phyloP scores from a whole-genome alignment of 2,113 vertebrate genomes.

The Ictalurus punctatus region DNA sequence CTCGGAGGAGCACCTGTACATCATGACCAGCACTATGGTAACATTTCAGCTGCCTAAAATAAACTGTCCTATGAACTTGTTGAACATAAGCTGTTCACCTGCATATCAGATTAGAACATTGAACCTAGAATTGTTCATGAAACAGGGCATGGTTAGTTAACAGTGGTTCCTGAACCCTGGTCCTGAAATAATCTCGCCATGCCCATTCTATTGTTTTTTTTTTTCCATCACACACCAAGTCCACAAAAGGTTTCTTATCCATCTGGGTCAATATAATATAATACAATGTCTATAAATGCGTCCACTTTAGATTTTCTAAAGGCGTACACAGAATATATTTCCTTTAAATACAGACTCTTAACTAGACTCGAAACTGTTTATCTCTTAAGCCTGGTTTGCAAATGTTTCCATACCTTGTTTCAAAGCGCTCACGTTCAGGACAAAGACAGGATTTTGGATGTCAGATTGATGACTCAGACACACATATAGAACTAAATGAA shows the following conservation, averaged over 20 bases:
- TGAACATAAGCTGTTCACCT: background rate
- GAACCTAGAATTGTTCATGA: background rate
- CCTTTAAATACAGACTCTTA: background rate
- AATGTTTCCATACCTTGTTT: background rate
- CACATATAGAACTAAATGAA: background rate
- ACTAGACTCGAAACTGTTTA: background rate
- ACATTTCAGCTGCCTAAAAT: slow-evolving; percentile 37
- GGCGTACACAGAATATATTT: background rate
- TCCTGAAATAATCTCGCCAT: background rate
- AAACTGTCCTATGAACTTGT: background rate
- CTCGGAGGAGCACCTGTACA: slow-evolving; percentile 83
- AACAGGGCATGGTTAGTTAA: background rate
- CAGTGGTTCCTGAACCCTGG: background rate
- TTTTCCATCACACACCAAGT: background rate
- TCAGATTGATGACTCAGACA: background rate
- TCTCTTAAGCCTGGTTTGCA: background rate
- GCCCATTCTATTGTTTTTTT: background rate
- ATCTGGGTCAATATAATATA: background rate
- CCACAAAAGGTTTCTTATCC: background rate
- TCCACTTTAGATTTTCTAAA: background rate
- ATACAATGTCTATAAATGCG: background rate
- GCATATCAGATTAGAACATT: background rate
- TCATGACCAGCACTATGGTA: slow-evolving; percentile 89
- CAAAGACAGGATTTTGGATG: background rate
- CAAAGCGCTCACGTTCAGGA: background rate